A percentile compares a stretch with the other conserved stretches of the same genome.
Evolutionary conservation across 2,113 vertebrate genomes (phyloP).

Genomic region (Echinops telfairi): DNA sequence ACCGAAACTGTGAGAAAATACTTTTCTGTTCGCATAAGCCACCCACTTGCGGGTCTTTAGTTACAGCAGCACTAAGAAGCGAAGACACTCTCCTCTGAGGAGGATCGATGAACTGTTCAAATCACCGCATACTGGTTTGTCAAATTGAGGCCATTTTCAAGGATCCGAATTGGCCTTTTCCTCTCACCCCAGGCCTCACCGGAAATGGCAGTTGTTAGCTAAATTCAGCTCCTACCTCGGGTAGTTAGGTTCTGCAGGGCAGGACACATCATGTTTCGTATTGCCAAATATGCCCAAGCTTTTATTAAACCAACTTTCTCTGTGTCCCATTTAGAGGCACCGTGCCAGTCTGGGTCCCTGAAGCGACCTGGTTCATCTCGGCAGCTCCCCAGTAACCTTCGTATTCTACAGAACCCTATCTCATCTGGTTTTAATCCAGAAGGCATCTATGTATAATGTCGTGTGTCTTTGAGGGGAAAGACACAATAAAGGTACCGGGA

Average conservation of each 20-base stretch:
- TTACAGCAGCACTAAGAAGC: neutral
- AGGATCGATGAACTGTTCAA: neutral
- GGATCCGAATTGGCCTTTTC: neutral
- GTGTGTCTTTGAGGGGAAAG: constrained; percentile 78
- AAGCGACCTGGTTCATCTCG: constrained; percentile 93
- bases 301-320: neutral
- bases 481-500: constrained; percentile 79
- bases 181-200: neutral
- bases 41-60: neutral
- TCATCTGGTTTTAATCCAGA: constrained; percentile 96
- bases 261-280: neutral
- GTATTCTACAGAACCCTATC: constrained; percentile 94
- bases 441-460: constrained; percentile 96
- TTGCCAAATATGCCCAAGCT: neutral
- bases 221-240: neutral
- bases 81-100: neutral
- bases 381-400: constrained; percentile 92
- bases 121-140: neutral
- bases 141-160: neutral
- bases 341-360: constrained; percentile 93
- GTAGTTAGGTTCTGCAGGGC: neutral
- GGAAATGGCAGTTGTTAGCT: neutral
- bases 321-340: constrained; percentile 85
- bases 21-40: neutral
- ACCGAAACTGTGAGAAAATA: neutral